Evolutionary conservation across 2,113 vertebrate genomes (phyloP).

Genomic region (Brienomyrus brachyistius): DNA sequence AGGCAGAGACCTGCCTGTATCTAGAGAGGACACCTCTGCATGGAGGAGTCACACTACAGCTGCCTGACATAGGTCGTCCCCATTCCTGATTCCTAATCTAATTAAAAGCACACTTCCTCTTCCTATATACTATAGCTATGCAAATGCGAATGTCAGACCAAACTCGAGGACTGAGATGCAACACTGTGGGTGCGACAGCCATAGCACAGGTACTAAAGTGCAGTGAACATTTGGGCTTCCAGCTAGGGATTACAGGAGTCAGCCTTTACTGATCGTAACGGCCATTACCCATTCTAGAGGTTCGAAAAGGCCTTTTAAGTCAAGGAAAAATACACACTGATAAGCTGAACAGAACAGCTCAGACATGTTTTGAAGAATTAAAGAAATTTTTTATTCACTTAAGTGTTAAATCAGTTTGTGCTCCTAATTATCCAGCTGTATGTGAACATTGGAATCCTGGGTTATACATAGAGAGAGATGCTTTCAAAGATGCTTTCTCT

Average conservation of each 20-base stretch:
- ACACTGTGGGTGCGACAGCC: neutral
- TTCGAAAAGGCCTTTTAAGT: neutral
- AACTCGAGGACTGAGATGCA: neutral
- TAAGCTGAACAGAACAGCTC: neutral
- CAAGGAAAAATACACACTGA: neutral
- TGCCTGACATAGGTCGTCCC: neutral
- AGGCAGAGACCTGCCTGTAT: neutral
- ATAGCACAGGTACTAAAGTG: neutral
- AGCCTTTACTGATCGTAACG: no score
- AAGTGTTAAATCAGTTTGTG: neutral
- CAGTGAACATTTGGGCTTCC: neutral
- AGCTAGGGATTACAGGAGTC: neutral
- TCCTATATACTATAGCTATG: neutral
- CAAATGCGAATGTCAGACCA: neutral
- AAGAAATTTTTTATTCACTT: neutral
- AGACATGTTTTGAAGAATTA: neutral
- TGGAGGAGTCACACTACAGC: neutral
- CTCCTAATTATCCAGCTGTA: neutral
- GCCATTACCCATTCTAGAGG: neutral
- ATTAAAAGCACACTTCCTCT: neutral
- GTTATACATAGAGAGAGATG: neutral
- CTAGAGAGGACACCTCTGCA: neutral
- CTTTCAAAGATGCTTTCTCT: neutral
- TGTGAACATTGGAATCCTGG: neutral
- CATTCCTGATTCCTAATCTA: neutral